phyloP scores from a whole-genome alignment of 2,113 vertebrate genomes.

The Cryptotis parvus region DNA sequence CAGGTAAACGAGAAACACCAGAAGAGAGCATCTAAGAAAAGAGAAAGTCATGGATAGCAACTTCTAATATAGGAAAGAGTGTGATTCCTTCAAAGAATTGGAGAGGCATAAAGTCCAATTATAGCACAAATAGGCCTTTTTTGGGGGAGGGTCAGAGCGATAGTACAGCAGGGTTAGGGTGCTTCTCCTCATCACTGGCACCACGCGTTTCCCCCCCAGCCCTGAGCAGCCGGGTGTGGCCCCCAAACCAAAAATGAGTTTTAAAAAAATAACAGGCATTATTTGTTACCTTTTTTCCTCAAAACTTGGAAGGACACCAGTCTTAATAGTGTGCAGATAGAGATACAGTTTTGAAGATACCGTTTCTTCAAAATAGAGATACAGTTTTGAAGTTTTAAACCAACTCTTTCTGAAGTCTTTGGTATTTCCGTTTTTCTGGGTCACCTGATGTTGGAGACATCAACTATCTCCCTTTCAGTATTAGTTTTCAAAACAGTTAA shows the following conservation, averaged over 20 bases:
- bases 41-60: too few relatives aligned
- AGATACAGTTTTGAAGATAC: neutral
- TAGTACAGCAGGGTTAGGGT: too few relatives aligned
- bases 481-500: constrained; percentile 60
- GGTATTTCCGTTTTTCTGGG: constrained; percentile 4
- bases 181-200: too few relatives aligned
- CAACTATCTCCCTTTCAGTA: constrained; percentile 35
- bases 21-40: too few relatives aligned
- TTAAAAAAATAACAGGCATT: neutral
- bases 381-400: neutral
- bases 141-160: too few relatives aligned
- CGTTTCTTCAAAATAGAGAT: too few relatives aligned
- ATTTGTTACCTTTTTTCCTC: neutral
- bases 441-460: constrained; percentile 5
- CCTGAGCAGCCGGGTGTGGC: too few relatives aligned
- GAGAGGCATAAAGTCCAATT: too few relatives aligned
- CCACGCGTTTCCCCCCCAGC: neutral
- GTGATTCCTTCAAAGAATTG: too few relatives aligned
- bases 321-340: neutral
- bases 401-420: constrained; percentile 2
- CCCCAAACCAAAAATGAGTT: neutral
- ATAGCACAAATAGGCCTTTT: too few relatives aligned
- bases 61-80: too few relatives aligned
- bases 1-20: too few relatives aligned
- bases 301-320: neutral